These are phyloP conservation scores for Lutraria lutraria DNA, from an alignment of 2,888 invertebrate species.

Conservation along the genomic window DNA sequence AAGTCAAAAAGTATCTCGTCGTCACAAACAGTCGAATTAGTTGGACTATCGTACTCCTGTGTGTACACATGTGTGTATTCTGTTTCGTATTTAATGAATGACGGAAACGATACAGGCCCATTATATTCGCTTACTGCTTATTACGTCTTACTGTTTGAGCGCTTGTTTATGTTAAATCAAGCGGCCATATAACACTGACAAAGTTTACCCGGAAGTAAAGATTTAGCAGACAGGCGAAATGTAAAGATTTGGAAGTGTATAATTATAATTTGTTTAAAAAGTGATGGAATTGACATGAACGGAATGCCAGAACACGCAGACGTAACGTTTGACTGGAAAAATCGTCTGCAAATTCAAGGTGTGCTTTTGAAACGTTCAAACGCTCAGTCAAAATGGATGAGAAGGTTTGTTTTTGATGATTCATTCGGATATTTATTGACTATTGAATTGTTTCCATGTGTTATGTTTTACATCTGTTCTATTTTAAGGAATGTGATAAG, in stretches of 20 bases:
- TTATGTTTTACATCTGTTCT: background rate
- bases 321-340: constrained; percentile 75
- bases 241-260: background rate
- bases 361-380: constrained; percentile 75
- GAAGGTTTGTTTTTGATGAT: constrained; percentile 70
- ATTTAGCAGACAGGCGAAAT: constrained; percentile 20
- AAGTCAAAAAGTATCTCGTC: too few relatives aligned
- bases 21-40: too few relatives aligned
- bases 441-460: background rate
- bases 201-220: constrained; percentile 45
- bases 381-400: constrained; percentile 82
- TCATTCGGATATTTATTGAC: background rate
- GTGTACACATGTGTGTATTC: too few relatives aligned
- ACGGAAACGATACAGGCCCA: background rate
- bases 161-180: constrained; percentile 3
- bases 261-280: constrained; percentile 48
- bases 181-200: background rate
- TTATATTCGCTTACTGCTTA: background rate
- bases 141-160: background rate
- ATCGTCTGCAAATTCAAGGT: constrained; percentile 77
- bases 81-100: background rate
- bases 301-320: constrained; percentile 78
- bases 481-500: background rate
- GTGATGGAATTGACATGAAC: constrained; percentile 77
- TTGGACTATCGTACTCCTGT: too few relatives aligned